phyloP scores from a whole-genome alignment of 1,140 invertebrate genomes.

The Lasioglossum baleicum region DNA sequence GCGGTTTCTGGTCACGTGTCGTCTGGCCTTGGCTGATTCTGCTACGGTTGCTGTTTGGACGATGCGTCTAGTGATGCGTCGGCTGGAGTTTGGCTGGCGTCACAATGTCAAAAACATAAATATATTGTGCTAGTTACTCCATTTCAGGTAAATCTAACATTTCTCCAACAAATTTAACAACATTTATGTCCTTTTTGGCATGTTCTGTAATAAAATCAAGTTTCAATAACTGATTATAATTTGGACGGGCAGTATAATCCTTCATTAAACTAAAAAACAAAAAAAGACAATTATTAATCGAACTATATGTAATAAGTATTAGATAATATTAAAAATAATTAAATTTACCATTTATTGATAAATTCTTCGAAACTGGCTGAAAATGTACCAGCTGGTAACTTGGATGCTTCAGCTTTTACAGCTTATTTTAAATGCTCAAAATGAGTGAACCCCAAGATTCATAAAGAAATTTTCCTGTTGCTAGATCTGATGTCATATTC shows the following conservation, averaged over 20 bases:
- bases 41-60: no score
- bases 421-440: slow-evolving; percentile 97
- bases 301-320: no score
- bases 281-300: no score
- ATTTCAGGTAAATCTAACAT: slow-evolving; percentile 84
- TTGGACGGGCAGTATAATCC: slow-evolving; percentile 92
- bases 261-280: slow-evolving; percentile 95
- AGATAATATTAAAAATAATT: neutral
- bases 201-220: slow-evolving; percentile 92
- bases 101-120: slow-evolving; percentile 28
- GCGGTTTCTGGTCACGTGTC: no score
- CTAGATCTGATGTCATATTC: slow-evolving; percentile 96
- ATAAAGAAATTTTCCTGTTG: slow-evolving; percentile 93
- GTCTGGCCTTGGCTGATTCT: no score
- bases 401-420: slow-evolving; percentile 92
- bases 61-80: no score
- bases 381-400: slow-evolving; percentile 86
- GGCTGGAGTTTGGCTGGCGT: no score
- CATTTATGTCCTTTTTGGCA: slow-evolving; percentile 87
- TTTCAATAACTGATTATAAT: slow-evolving; percentile 93
- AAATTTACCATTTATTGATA: slow-evolving; percentile 86
- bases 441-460: slow-evolving; percentile 92
- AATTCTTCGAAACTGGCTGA: no score
- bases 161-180: slow-evolving; percentile 91
- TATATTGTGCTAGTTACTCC: slow-evolving; percentile 51